Evolutionary conservation across 2,797 vertebrate genomes (phyloP).

Genomic region (Hyperoplus lanceolatus): DNA sequence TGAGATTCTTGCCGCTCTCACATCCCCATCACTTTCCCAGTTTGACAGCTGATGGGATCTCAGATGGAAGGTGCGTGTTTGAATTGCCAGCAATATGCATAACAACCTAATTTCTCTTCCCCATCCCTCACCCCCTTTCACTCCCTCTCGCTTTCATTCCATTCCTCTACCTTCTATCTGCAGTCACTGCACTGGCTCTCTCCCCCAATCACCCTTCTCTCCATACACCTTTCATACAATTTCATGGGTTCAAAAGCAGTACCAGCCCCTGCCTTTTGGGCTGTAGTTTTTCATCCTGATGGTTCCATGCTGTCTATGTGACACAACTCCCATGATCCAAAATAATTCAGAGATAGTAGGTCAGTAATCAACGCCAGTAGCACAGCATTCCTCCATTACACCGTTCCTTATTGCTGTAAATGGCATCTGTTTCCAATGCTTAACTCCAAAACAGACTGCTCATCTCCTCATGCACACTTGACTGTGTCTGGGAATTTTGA

Average conservation of each 20-base stretch:
- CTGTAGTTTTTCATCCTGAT: slow-evolving; percentile 44
- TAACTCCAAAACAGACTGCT: slow-evolving; percentile 13
- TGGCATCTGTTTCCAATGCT: slow-evolving; percentile 22
- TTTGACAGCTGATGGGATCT: slow-evolving; percentile 94
- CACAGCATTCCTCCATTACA: slow-evolving; percentile 18
- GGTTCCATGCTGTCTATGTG: slow-evolving; percentile 31
- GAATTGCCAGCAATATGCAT: slow-evolving; percentile 91
- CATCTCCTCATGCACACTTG: not conserved
- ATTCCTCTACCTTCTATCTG: slow-evolving; percentile 50
- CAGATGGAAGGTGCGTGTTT: slow-evolving; percentile 92
- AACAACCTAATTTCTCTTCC: slow-evolving; percentile 88
- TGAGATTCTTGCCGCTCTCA: slow-evolving; percentile 80
- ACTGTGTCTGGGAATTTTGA: slow-evolving; percentile 1
- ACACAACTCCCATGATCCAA: slow-evolving; percentile 26
- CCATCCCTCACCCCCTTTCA: slow-evolving; percentile 52
- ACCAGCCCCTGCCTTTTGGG: slow-evolving; percentile 31
- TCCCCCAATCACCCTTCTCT: slow-evolving; percentile 32
- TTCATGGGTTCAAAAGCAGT: slow-evolving; percentile 48
- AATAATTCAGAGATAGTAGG: slow-evolving; percentile 24
- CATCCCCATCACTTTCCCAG: slow-evolving; percentile 85
- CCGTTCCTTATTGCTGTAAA: slow-evolving; percentile 38
- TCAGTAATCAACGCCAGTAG: slow-evolving; percentile 24
- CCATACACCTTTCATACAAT: slow-evolving; percentile 40
- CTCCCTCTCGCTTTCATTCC: slow-evolving; percentile 47
- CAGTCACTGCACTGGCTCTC: slow-evolving; percentile 51